Conservation (phyloP, 2,797 vertebrate species). For the Syngnathus acus region DNA sequence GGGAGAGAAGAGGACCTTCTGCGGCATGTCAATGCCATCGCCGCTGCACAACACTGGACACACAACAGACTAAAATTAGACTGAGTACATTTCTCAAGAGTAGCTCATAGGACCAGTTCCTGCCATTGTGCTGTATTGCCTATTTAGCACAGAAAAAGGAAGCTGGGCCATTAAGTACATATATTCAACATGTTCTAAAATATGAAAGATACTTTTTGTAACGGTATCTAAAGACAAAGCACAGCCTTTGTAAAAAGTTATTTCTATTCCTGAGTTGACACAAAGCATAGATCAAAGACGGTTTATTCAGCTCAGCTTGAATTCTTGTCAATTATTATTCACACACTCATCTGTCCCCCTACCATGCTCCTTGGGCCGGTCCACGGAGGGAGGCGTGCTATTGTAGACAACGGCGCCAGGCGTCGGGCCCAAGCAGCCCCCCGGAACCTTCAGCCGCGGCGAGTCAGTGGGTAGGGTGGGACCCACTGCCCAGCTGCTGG, state of each 20-base stretch:
- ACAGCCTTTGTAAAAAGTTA: not conserved
- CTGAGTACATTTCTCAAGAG: not conserved
- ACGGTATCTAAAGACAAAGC: not conserved
- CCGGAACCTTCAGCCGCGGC: conserved; percentile 72
- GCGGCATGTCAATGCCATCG: conserved; percentile 87
- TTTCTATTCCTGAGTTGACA: too few species aligned
- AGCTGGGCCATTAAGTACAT: not conserved
- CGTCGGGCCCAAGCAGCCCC: conserved; percentile 77
- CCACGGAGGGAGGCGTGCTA: conserved; percentile 68
- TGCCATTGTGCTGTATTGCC: not conserved
- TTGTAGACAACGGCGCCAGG: conserved; percentile 85
- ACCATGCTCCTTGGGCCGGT: conserved; percentile 86
- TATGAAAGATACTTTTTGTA: not conserved
- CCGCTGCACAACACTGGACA: conserved; percentile 70
- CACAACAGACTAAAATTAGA: conserved; percentile 10
- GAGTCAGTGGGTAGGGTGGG: conserved; percentile 75
- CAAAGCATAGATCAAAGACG: not conserved
- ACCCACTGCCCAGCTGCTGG: conserved; percentile 77
- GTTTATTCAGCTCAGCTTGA: not conserved
- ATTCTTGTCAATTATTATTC: too few species aligned
- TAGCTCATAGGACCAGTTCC: not conserved
- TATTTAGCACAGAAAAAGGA: not conserved
- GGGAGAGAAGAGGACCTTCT: conserved; percentile 87
- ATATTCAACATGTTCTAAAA: not conserved
- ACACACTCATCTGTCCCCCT: conserved; percentile 13